phyloP scores from a whole-genome alignment of 1,140 invertebrate species.

The Eurosta solidaginis region DNA sequence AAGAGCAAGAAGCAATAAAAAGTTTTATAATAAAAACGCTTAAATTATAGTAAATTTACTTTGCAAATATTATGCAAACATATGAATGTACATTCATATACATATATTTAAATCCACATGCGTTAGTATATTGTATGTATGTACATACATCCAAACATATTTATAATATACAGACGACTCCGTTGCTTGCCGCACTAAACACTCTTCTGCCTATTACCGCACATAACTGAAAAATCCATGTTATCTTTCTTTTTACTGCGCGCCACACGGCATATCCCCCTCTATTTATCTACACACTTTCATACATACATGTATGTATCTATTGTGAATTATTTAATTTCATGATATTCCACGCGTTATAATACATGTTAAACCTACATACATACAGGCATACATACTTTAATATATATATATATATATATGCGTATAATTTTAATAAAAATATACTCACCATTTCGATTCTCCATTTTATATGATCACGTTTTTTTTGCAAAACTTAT shows the following conservation, averaged over 20 bases:
- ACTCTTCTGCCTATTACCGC: background rate
- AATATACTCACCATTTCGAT: background rate
- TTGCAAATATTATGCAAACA: too few species aligned
- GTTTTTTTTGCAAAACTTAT: background rate
- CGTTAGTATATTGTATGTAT: background rate
- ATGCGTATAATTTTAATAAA: background rate
- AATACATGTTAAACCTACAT: background rate
- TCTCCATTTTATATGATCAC: background rate
- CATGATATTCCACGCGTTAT: background rate
- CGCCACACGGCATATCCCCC: background rate
- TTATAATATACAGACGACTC: background rate
- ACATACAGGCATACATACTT: background rate
- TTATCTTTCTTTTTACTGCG: background rate
- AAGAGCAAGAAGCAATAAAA: too few species aligned
- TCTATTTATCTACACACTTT: background rate
- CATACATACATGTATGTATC: too few species aligned
- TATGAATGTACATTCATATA: too few species aligned
- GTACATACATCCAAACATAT: background rate
- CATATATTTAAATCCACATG: background rate
- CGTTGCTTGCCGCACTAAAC: background rate
- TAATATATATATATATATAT: background rate
- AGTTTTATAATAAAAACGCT: too few species aligned
- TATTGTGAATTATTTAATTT: constrained; percentile 14
- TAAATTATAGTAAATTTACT: too few species aligned
- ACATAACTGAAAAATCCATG: constrained; percentile 3